Percentiles rank a stretch among this genome's conserved stretches.
Conservation (phyloP, 2,113 vertebrate species). For the Clupea harengus region DNA sequence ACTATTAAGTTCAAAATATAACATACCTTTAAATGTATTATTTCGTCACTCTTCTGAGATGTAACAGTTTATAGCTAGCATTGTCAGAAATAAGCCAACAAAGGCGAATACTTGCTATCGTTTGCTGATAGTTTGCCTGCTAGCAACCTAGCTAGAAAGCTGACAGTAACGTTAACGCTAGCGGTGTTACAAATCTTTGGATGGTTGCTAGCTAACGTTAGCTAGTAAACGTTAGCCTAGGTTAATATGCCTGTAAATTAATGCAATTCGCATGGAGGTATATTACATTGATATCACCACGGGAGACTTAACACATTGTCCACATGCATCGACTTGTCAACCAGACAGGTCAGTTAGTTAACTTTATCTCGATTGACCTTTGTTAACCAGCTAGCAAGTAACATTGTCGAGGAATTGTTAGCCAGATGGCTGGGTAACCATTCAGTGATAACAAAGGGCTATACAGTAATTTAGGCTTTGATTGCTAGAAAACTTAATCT, state of each 20-base stretch:
- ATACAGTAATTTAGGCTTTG: not conserved
- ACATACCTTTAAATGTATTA: not conserved
- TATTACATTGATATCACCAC: not conserved
- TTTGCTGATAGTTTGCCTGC: conserved; percentile 6
- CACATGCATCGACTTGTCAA: not conserved
- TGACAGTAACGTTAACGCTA: not conserved
- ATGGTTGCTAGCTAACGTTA: not conserved
- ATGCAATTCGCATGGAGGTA: not conserved
- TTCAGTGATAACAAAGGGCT: not conserved
- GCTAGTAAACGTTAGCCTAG: not conserved
- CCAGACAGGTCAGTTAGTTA: not conserved
- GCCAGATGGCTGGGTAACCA: not conserved
- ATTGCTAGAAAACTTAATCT: not conserved
- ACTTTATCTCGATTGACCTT: not conserved
- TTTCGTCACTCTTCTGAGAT: not conserved
- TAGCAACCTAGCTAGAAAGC: not conserved
- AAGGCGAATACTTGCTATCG: not conserved
- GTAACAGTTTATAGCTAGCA: not conserved
- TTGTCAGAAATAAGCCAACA: not conserved
- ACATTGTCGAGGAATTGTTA: not conserved
- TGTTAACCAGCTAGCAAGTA: not conserved
- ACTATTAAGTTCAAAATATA: not conserved
- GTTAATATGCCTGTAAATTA: not conserved
- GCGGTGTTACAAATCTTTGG: not conserved
- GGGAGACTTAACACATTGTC: not conserved